phyloP scores from a whole-genome alignment of 2,888 invertebrate species.

The Embidobia sp. region DNA sequence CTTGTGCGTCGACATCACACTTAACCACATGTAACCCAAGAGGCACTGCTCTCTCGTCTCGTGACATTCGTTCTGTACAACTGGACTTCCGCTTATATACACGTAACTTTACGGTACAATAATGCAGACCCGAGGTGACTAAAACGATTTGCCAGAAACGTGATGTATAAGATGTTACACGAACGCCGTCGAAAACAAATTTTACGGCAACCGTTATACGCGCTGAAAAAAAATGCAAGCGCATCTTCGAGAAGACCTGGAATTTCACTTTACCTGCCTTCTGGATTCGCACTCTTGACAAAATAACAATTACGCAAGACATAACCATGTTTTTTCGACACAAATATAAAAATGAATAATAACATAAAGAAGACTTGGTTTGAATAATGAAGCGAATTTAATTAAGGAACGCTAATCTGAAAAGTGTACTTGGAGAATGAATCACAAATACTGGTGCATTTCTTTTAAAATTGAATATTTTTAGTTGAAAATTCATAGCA shows the following conservation, averaged over 20 bases:
- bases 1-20: constrained; percentile 66
- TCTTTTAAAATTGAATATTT: no score
- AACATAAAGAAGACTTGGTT: no score
- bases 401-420: no score
- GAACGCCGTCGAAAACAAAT: constrained; percentile 31
- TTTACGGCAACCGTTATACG: constrained; percentile 2
- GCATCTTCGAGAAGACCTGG: constrained; percentile 1
- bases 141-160: constrained; percentile 52
- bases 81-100: constrained; percentile 67
- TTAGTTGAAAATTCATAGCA: no score
- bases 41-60: constrained; percentile 60
- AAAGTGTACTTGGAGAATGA: no score
- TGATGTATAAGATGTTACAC: constrained; percentile 30
- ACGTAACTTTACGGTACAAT: constrained; percentile 56
- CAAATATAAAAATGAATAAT: no score
- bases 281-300: neutral
- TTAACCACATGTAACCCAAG: constrained; percentile 61
- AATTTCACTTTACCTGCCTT: neutral
- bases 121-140: constrained; percentile 33
- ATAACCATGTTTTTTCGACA: no score
- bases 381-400: no score
- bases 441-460: no score
- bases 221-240: neutral
- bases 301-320: no score
- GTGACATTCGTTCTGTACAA: constrained; percentile 69